phyloP scores from a whole-genome alignment of 2,113 vertebrate genomes.

The Misgurnus anguillicaudatus region DNA sequence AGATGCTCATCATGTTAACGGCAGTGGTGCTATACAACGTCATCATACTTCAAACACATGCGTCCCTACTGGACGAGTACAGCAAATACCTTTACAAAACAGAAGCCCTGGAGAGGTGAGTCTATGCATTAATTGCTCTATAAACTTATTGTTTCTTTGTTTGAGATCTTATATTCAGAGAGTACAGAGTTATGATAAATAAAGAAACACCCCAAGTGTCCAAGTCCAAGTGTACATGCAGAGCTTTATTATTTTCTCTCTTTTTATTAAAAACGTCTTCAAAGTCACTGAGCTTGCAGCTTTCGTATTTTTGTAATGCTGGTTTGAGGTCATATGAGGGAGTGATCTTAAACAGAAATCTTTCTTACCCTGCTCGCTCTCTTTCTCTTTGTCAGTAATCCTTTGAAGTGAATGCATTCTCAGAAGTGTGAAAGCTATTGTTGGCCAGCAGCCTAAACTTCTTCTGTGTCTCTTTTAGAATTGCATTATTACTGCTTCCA shows the following conservation, averaged over 20 bases:
- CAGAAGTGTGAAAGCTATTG: slow-evolving; percentile 32
- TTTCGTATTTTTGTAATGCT: background rate
- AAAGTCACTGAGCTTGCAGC: background rate
- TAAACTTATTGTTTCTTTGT: too few species aligned
- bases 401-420: background rate
- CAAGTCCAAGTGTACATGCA: too few species aligned
- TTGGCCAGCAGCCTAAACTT: background rate
- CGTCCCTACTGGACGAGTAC: slow-evolving; percentile 87
- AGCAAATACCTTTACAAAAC: slow-evolving; percentile 86
- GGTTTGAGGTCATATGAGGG: background rate
- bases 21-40: slow-evolving; percentile 90
- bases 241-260: too few species aligned
- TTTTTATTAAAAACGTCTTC: background rate
- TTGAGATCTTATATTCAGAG: too few species aligned
- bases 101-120: slow-evolving; percentile 84
- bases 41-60: slow-evolving; percentile 91
- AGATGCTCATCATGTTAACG: slow-evolving; percentile 93
- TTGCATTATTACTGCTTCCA: too few species aligned
- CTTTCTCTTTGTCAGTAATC: background rate
- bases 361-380: background rate
- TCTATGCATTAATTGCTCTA: too few species aligned
- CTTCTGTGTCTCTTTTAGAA: background rate
- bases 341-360: background rate
- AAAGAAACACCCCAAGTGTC: too few species aligned
- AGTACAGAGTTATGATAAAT: too few species aligned